phyloP scores from a whole-genome alignment of 64 coral and sea anemone genomes.

The Montipora sp. region DNA sequence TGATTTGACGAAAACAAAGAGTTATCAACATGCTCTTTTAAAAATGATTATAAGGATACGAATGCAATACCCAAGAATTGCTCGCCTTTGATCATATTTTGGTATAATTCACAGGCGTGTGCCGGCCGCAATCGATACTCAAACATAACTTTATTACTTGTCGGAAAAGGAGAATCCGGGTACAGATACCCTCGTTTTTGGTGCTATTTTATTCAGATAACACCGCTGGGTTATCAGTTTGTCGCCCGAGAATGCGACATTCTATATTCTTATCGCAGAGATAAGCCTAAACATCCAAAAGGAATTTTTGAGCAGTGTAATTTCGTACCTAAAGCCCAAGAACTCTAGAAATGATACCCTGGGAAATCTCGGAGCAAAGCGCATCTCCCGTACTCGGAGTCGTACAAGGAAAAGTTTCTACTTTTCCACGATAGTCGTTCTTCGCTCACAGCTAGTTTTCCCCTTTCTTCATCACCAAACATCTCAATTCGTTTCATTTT shows the following conservation, averaged over 20 bases:
- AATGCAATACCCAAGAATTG: not conserved
- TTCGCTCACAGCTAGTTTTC: too few relatives aligned
- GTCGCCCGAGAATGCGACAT: conserved; percentile 4
- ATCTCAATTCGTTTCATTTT: too few relatives aligned
- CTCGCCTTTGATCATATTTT: not conserved
- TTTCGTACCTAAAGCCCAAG: not conserved
- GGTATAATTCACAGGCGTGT: conserved; percentile 7
- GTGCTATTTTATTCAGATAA: conserved; percentile 43
- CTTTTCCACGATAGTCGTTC: too few relatives aligned
- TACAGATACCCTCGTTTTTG: conserved; percentile 33
- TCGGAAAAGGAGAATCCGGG: not conserved
- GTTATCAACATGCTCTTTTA: conserved; percentile 39
- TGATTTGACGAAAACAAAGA: conserved; percentile 39
- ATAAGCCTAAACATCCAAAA: conserved; percentile 10
- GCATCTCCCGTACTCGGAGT: too few relatives aligned
- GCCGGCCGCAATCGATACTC: conserved; percentile 6
- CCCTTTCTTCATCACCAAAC: too few relatives aligned
- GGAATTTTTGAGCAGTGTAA: not conserved
- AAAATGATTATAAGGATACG: not conserved
- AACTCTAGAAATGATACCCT: not conserved
- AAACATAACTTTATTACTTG: not conserved
- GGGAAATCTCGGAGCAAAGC: too few relatives aligned
- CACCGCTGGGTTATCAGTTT: conserved; percentile 27
- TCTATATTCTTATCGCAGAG: not conserved
- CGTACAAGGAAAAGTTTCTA: too few relatives aligned